A percentile compares a stretch with the other conserved stretches of the same genome.
phyloP scores from a whole-genome alignment of 2,888 invertebrate genomes.

The Hydrotaea cyrtoneurina region DNA sequence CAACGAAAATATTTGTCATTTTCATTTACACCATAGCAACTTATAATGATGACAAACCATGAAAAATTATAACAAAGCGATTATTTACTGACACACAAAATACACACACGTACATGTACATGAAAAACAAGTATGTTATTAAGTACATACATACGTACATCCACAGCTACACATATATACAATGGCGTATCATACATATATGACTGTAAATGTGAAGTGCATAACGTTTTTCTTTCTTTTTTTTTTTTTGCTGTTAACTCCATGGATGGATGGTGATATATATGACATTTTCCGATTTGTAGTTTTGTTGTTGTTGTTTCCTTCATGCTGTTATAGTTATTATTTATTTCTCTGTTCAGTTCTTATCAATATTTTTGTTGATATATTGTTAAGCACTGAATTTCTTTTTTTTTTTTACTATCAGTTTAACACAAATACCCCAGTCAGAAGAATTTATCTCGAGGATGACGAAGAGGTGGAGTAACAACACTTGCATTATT shows the following conservation, averaged over 20 bases:
- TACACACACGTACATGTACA: neutral
- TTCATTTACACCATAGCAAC: conserved; percentile 6
- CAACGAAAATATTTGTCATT: conserved; percentile 12
- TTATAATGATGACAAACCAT: conserved; percentile 31
- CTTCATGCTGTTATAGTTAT: neutral
- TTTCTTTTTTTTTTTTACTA: conserved; percentile 13
- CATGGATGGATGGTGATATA: neutral
- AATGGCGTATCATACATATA: neutral
- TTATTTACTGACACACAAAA: neutral
- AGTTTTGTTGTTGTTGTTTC: neutral
- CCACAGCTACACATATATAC: neutral
- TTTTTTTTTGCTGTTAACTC: too few species aligned
- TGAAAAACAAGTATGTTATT: neutral
- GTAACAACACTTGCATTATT: neutral
- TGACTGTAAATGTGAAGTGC: neutral
- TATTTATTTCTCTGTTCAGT: neutral
- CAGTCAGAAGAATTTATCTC: conserved; percentile 2
- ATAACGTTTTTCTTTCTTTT: neutral
- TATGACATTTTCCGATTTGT: conserved; percentile 30
- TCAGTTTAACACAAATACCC: conserved; percentile 8
- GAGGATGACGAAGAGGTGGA: neutral
- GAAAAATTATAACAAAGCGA: conserved; percentile 37
- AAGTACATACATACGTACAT: neutral
- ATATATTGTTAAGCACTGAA: conserved; percentile 9
- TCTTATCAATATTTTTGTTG: conserved; percentile 25